Conservation (phyloP, 2,888 invertebrate genomes). For the Periphyllus acericola region DNA sequence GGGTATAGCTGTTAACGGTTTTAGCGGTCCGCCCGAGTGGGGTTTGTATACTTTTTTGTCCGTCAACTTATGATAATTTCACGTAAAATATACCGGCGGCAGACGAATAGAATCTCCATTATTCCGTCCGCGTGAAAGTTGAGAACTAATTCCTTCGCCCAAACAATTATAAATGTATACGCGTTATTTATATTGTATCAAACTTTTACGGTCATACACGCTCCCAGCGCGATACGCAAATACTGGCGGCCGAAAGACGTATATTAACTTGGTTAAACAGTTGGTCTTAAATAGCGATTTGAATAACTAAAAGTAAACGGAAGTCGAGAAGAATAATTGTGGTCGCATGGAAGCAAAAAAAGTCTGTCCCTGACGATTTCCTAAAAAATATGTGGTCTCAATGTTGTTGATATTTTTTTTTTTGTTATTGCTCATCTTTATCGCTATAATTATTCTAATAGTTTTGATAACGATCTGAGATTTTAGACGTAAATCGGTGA, state of each 20-base stretch:
- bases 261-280: background rate
- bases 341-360: background rate
- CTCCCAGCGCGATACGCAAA: background rate
- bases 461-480: too few species aligned
- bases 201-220: background rate
- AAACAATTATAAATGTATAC: background rate
- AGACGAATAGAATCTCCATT: background rate
- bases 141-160: background rate
- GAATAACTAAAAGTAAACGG: background rate
- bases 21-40: background rate
- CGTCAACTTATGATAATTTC: background rate
- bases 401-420: background rate
- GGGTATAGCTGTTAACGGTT: background rate
- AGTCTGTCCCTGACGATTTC: background rate
- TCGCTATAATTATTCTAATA: too few species aligned
- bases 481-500: too few species aligned
- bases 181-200: background rate
- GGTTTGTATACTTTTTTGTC: background rate
- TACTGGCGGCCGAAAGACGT: background rate
- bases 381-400: background rate
- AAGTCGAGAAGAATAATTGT: background rate
- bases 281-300: background rate
- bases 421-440: too few species aligned
- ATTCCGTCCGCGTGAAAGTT: background rate
- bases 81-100: background rate